Percentiles rank a stretch among this genome's conserved stretches.
Conservation (phyloP, 1,140 invertebrate species). For the Nasonia vitripennis region DNA sequence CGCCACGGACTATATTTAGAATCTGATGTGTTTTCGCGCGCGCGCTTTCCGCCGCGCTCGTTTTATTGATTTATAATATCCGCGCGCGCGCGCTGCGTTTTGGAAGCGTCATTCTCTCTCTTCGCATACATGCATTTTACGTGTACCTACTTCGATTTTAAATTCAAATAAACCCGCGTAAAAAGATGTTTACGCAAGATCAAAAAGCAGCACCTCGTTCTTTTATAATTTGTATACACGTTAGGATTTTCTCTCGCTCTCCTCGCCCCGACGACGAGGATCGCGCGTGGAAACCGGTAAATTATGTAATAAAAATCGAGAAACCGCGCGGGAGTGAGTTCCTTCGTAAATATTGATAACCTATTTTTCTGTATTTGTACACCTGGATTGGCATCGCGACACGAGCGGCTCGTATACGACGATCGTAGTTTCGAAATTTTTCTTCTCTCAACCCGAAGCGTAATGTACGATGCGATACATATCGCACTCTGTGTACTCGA, state of each 20-base stretch:
- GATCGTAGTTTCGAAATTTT: too few species aligned
- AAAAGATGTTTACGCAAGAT: constrained; percentile 21
- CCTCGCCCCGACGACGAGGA: too few species aligned
- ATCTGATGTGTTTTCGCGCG: neutral
- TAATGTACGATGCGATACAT: too few species aligned
- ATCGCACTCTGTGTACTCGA: too few species aligned
- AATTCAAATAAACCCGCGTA: neutral
- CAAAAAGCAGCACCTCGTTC: constrained; percentile 19
- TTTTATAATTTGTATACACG: too few species aligned
- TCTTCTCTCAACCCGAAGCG: too few species aligned
- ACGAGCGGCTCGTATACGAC: too few species aligned
- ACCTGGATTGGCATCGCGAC: neutral
- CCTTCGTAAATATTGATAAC: constrained; percentile 40
- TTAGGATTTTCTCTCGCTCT: neutral
- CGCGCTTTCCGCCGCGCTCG: neutral
- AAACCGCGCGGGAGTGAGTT: neutral
- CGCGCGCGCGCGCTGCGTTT: neutral
- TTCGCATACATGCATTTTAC: neutral
- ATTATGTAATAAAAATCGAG: constrained; percentile 41
- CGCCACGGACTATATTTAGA: constrained; percentile 11
- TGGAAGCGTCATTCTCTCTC: neutral
- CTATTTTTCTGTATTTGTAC: constrained; percentile 25
- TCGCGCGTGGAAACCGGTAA: neutral
- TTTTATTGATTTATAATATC: constrained; percentile 7
- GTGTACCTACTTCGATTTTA: neutral